phyloP scores from a whole-genome alignment of 2,113 vertebrate genomes.

The Epinephelus lanceolatus region DNA sequence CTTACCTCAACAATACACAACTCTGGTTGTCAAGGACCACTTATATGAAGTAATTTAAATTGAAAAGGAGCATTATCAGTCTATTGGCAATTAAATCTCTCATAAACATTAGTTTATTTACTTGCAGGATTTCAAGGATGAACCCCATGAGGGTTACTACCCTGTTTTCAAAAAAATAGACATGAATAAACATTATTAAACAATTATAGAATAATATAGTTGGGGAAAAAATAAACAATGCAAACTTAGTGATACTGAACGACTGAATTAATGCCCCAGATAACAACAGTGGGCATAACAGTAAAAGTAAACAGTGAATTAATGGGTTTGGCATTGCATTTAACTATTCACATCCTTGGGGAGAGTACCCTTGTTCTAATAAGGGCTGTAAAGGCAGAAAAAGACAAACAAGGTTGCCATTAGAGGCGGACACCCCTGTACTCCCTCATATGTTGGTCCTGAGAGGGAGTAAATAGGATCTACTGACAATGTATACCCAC shows the following conservation, averaged over 20 bases:
- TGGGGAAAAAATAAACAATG: neutral
- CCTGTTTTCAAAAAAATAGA: neutral
- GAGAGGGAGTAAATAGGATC: conserved; percentile 60
- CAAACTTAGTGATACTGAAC: neutral
- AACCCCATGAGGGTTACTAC: neutral
- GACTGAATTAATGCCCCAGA: neutral
- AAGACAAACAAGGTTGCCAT: conserved; percentile 43
- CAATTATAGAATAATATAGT: neutral
- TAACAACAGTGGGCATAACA: neutral
- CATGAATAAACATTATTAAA: conserved; percentile 12
- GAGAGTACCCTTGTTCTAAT: conserved; percentile 19
- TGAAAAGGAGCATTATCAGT: neutral
- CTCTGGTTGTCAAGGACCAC: neutral
- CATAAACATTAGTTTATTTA: neutral
- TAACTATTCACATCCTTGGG: conserved; percentile 25
- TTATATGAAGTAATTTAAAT: neutral
- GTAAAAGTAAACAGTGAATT: conserved; percentile 27
- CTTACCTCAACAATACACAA: neutral
- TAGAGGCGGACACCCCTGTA: conserved; percentile 44
- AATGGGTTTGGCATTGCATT: conserved; percentile 19
- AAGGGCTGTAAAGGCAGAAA: conserved; percentile 34
- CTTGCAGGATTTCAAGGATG: neutral
- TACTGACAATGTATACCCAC: conserved; percentile 60
- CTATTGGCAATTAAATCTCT: neutral
- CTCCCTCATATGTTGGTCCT: conserved; percentile 45